Conservation (phyloP, 2,888 invertebrate genomes). For the Alloplasta piceator region DNA sequence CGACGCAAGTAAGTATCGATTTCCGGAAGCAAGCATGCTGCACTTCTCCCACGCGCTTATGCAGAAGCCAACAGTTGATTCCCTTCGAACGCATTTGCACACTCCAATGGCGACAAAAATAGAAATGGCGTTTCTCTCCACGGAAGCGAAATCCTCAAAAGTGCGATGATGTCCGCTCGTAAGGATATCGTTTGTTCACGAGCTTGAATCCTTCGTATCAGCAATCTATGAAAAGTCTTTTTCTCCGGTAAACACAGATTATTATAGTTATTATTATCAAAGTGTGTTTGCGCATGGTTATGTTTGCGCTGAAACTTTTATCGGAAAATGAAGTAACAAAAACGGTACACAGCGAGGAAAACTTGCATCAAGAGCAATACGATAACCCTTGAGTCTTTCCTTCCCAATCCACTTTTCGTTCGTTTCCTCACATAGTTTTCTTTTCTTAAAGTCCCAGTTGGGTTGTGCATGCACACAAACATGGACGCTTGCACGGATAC, state of each 20-base stretch:
- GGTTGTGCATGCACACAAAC: conserved; percentile 23
- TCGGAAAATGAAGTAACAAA: conserved; percentile 10
- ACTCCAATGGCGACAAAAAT: not conserved
- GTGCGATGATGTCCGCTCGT: not conserved
- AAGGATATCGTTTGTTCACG: too few species aligned
- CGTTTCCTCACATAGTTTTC: conserved; percentile 31
- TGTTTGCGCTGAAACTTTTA: conserved; percentile 13
- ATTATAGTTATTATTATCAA: not conserved
- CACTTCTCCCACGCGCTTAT: conserved; percentile 10
- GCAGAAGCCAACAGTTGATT: not conserved
- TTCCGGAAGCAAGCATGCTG: conserved; percentile 10
- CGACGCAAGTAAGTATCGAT: conserved; percentile 39
- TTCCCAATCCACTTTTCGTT: conserved; percentile 20
- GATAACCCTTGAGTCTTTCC: conserved; percentile 8
- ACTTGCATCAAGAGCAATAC: conserved; percentile 19
- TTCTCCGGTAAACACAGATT: not conserved
- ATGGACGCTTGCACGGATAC: not conserved
- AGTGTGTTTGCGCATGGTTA: conserved; percentile 7
- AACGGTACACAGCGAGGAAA: conserved; percentile 5
- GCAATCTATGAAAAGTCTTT: not conserved
- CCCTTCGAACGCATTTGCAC: conserved; percentile 29
- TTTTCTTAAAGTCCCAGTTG: conserved; percentile 31
- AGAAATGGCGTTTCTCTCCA: conserved; percentile 27
- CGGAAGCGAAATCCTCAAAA: too few species aligned
- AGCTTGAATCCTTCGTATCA: too few species aligned